Percentiles rank a stretch among this genome's conserved stretches.
Conservation (phyloP, 1,140 invertebrate genomes). For the Drosophila jambulina region DNA sequence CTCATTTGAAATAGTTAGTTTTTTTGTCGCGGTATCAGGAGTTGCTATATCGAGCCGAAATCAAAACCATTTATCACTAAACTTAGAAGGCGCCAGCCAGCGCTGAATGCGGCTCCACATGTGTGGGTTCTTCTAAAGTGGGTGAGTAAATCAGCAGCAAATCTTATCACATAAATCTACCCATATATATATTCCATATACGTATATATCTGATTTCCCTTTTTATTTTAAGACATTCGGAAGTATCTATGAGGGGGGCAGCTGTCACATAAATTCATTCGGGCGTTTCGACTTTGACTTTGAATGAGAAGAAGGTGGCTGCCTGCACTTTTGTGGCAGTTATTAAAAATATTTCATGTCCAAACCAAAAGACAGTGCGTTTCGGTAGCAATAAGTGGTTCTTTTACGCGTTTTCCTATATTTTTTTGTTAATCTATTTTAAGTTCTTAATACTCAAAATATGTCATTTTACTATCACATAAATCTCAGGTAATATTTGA, state of each 20-base stretch:
- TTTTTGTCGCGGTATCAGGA: constrained; percentile 9
- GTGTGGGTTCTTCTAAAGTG: constrained; percentile 76
- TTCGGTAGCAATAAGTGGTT: neutral
- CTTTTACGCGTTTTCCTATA: neutral
- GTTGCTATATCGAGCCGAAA: constrained; percentile 16
- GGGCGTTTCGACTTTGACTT: constrained; percentile 64
- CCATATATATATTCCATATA: constrained; percentile 7
- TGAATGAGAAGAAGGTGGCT: constrained; percentile 40
- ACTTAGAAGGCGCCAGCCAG: constrained; percentile 59
- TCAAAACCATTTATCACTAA: constrained; percentile 35
- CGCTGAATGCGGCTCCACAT: constrained; percentile 67
- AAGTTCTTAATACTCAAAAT: neutral
- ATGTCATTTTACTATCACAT: neutral
- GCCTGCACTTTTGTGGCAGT: constrained; percentile 38
- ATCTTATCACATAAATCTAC: constrained; percentile 24
- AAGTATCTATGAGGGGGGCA: constrained; percentile 5
- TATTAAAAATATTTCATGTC: constrained; percentile 47
- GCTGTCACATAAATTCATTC: constrained; percentile 58
- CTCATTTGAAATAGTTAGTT: constrained; percentile 24
- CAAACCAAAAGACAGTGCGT: constrained; percentile 3
- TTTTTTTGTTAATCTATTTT: neutral
- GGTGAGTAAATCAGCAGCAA: constrained; percentile 63
- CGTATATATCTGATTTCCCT: constrained; percentile 31
- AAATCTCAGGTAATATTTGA: neutral
- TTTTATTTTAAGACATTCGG: constrained; percentile 31